Conservation (phyloP, 2,113 vertebrate genomes). For the Toxostoma redivivum region DNA sequence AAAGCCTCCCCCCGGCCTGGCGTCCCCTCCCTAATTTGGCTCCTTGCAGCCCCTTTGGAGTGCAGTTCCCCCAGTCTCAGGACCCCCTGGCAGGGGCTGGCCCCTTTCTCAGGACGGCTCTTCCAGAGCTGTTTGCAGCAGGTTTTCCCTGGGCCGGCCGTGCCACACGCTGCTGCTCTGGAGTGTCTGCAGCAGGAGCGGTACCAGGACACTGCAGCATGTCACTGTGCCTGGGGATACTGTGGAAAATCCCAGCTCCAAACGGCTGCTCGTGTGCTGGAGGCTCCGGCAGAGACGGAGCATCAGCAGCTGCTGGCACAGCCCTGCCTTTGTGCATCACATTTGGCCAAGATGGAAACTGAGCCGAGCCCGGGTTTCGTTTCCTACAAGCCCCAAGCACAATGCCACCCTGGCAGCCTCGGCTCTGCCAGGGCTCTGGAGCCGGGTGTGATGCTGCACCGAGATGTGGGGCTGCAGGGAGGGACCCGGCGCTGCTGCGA, state of each 20-base stretch:
- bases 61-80: not conserved
- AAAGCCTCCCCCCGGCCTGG: not conserved
- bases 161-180: not conserved
- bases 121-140: not conserved
- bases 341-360: conserved; percentile 49
- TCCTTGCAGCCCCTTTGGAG: not conserved
- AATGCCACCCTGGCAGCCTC: not conserved
- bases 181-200: conserved; percentile 35
- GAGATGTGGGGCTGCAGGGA: rapidly evolving
- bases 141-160: not conserved
- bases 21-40: rapidly evolving
- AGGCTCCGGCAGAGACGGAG: conserved; percentile 20
- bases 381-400: not conserved
- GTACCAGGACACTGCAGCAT: conserved; percentile 57
- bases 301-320: conserved; percentile 57
- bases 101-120: rapidly evolving
- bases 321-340: conserved; percentile 54
- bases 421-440: rapidly evolving
- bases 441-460: rapidly evolving
- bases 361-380: not conserved
- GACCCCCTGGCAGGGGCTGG: rapidly evolving
- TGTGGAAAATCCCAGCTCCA: conserved; percentile 61
- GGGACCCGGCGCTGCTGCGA: rapidly evolving
- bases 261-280: conserved; percentile 19
- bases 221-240: conserved; percentile 45